Evolutionary conservation across 2,113 vertebrate genomes (phyloP), one percentile per base, ranked within the genome.

Genomic region (Sinosuthora webbiana): DNA sequence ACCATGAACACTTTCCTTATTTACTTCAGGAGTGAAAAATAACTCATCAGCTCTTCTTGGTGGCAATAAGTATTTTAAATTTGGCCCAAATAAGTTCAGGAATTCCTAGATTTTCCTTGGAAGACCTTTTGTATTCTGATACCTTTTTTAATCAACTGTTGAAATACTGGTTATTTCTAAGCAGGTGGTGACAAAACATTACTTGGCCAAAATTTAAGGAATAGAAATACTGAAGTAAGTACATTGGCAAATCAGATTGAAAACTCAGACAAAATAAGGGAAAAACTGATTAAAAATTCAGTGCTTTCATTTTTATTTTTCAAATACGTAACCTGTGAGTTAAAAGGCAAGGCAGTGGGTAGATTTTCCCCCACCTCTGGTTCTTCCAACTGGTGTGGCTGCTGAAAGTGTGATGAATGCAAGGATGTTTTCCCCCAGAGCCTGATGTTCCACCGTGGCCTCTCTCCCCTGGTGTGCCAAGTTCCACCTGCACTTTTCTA

Each of bases 11-110:
- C 39, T 30, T 73, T 55, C 14, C 13, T 71, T 74, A 37, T 69
- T 93, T 93, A 64, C 27, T 60, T 80, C 60, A 37, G 35, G 41
- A 83, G 83, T 49, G 15, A 93, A 91, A 93, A 94, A 37, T 31
- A 62, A 35, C 62, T 69, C 1, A 50, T 59, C 22, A 80, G 0
- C 21, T 69, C 47, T 80, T 94, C 37, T 78, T 92, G 68, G 27
- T 91, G 37, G 27, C 37, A 79, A 10, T 45, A 49, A 83, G 28
- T 83, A 42, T 49, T 89, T 94, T 65, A n/a, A 69, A 70, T 91
- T 12, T 8, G 55, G 7, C 28, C 3, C n/a, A 73, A 69, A 41
- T 45, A 49, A 59, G 69, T 83, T 69, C n/a, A 57, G 45, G 8
- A 76, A 62, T 89, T 57, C 19, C 39, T 76, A 41, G 28, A 25